Evolutionary conservation across 1,140 invertebrate genomes (phyloP), one percentile per base, ranked within the genome.

Genomic region (Tetramorium parvispinum): DNA sequence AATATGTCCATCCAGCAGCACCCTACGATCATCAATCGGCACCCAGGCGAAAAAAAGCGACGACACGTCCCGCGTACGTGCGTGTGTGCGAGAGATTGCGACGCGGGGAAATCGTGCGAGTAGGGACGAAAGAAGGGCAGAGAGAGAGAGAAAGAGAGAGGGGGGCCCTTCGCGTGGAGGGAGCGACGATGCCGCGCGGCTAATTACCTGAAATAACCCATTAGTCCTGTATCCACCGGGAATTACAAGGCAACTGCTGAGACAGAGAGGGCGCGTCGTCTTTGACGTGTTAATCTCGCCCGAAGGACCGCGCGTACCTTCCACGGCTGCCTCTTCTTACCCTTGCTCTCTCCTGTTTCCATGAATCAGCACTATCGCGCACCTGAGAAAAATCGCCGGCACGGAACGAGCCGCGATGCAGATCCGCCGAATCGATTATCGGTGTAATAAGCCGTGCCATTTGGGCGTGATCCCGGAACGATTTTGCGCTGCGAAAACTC

Each of bases 181-280:
- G 91, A 87, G 91, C 86, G 81, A 86, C 68, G 79, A 87, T 81
- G 90, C 87, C 85, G 82, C 87, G 79, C 87, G 65, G 87, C 92
- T 94, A 94, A 94, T 94, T 94, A 94, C 92, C 93, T 91, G 91
- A 92, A 93, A 93, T 94, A 94, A 94, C 92, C 94, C 94, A 94
- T 94, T 94, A 93, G 92, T 87, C 91, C 89, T 90, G 92, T 93
- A 94, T 93, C 92, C 91, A 91, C 88, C 86, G 88, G 88, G 87
- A 91, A 92, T 92, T 93, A 93, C 88, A 75, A 82, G 85, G 82
- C 76, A 53, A 78, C 75, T 85, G 68, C 77, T 82, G 76, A 86
- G 66, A 88, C 71, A 86, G 82, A 53, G 71, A 82, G 89, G 91
- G 88, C 88, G 89, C 91, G 89, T 94, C 92, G 93, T 92, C 91